A percentile compares a stretch with the other conserved stretches of the same genome.
phyloP scores from a whole-genome alignment of 2,113 vertebrate species.

The Stegostoma tigrinum region DNA sequence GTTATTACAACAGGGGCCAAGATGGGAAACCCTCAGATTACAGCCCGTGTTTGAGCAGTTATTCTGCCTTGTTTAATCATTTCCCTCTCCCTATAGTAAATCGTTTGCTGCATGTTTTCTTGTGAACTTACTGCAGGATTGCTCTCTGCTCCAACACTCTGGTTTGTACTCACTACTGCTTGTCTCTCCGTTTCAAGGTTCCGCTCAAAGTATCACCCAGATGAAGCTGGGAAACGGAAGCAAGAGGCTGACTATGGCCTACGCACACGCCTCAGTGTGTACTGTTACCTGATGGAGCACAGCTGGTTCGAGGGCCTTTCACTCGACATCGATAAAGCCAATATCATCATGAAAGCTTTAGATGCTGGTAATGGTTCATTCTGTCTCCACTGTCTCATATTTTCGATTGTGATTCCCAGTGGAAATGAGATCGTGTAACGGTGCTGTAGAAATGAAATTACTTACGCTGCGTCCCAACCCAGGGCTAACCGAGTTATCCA shows the following conservation, averaged over 20 bases:
- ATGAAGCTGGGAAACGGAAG: constrained; percentile 71
- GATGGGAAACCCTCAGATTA: background rate
- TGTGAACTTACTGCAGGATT: background rate
- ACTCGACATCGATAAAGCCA: constrained; percentile 77
- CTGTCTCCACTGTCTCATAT: background rate
- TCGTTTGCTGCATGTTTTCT: constrained; percentile 19
- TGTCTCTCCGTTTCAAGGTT: constrained; percentile 61
- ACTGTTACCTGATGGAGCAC: constrained; percentile 74
- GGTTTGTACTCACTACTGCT: background rate
- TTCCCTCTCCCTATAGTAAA: background rate
- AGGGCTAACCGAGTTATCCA: background rate
- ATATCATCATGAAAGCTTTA: constrained; percentile 73
- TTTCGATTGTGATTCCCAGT: background rate
- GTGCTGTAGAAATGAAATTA: background rate
- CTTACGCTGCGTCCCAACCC: too few relatives aligned
- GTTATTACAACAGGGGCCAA: background rate
- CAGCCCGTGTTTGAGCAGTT: background rate
- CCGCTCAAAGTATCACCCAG: constrained; percentile 87
- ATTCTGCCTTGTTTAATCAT: constrained; percentile 24
- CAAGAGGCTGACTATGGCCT: constrained; percentile 69
- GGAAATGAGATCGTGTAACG: background rate
- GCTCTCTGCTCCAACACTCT: background rate
- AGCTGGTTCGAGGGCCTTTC: constrained; percentile 73
- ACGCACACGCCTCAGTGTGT: constrained; percentile 72
- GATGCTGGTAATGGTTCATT: constrained; percentile 64